phyloP scores from a whole-genome alignment of 2,797 vertebrate species.

The Sebastes hopkinsi region DNA sequence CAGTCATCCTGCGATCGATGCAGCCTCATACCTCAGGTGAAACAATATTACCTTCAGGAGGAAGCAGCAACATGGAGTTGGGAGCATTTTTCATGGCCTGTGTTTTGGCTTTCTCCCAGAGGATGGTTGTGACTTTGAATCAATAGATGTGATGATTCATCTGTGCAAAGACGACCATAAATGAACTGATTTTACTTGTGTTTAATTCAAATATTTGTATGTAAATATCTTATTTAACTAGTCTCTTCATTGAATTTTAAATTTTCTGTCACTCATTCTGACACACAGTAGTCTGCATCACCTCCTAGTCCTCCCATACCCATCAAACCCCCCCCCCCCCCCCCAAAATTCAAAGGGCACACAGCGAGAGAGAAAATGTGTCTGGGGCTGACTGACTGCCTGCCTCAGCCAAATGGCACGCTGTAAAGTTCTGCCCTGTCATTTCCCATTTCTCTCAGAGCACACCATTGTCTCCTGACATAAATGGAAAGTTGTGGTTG shows the following conservation, averaged over 20 bases:
- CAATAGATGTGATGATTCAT: background rate
- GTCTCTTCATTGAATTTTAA: background rate
- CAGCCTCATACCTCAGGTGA: constrained; percentile 8
- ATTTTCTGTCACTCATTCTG: background rate
- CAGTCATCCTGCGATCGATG: constrained; percentile 8
- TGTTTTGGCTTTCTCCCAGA: background rate
- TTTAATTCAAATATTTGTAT: background rate
- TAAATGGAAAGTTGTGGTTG: background rate
- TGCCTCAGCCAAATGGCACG: background rate
- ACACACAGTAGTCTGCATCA: background rate
- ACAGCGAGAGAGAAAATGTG: background rate
- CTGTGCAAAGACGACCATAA: background rate
- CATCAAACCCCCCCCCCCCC: background rate
- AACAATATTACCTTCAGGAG: background rate
- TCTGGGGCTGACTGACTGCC: background rate
- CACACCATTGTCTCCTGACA: background rate
- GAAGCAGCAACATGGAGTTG: background rate
- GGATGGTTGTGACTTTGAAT: background rate
- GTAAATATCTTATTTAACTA: background rate
- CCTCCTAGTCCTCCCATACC: background rate
- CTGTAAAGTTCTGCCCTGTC: constrained; percentile 4
- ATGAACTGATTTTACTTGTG: background rate
- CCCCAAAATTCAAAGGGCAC: background rate
- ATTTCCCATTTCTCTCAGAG: background rate
- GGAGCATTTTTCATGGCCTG: constrained; percentile 11